These are phyloP conservation scores for Malurus splendens DNA, from an alignment of 2,797 vertebrate species.

Conservation along the genomic window DNA sequence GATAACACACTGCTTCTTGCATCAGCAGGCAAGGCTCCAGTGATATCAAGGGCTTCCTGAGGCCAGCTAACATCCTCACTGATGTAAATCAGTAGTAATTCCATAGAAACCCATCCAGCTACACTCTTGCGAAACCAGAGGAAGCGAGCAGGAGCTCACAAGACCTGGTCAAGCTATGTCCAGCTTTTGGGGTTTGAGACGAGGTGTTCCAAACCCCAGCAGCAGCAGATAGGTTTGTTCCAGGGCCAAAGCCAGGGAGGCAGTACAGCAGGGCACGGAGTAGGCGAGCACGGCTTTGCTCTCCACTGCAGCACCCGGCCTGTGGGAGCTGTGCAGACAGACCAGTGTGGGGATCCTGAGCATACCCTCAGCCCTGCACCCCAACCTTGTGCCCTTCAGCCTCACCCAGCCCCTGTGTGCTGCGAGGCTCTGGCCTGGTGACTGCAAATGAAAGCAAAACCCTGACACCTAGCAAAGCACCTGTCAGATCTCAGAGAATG, in stretches of 20 bases:
- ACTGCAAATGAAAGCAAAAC: neutral
- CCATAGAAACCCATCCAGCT: conserved; percentile 10
- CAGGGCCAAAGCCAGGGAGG: neutral
- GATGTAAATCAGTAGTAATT: conserved; percentile 39
- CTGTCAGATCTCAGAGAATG: neutral
- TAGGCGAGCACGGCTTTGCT: rapidly evolving
- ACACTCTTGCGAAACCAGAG: neutral
- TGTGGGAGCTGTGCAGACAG: rapidly evolving
- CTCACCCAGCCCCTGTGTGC: rapidly evolving
- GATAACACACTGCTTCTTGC: conserved; percentile 41
- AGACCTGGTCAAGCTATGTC: neutral
- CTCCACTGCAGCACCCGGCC: rapidly evolving
- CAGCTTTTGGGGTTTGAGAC: neutral
- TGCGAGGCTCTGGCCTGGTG: neutral
- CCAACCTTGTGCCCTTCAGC: neutral
- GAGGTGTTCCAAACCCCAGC: neutral
- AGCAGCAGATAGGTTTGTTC: neutral
- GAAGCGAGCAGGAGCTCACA: conserved; percentile 14
- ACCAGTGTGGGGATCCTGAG: rapidly evolving
- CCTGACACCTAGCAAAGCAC: neutral
- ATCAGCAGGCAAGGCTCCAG: conserved; percentile 43
- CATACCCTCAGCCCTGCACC: neutral
- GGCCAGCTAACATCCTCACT: conserved; percentile 25
- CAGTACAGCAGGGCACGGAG: rapidly evolving
- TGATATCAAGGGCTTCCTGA: conserved; percentile 28